Percentiles rank a stretch among this genome's conserved stretches.
These are phyloP conservation scores for Cistogaster globosa DNA, from an alignment of 2,888 invertebrate species.

Conservation along the genomic window DNA sequence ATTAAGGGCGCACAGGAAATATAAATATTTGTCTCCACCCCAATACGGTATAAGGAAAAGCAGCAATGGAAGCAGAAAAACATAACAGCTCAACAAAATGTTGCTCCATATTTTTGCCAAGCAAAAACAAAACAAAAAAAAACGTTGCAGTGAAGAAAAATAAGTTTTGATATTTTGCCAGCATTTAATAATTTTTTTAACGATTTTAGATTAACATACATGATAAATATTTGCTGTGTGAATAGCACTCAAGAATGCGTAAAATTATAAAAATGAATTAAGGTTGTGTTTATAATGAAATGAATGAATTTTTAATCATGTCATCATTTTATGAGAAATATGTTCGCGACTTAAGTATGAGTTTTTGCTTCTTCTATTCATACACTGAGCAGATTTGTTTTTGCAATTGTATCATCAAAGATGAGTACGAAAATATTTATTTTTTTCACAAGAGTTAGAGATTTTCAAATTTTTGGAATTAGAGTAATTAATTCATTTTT, in stretches of 20 bases:
- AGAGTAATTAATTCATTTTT: no score
- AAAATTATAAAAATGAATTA: neutral
- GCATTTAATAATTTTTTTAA: slow-evolving; percentile 24
- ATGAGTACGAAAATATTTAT: no score
- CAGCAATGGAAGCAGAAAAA: neutral
- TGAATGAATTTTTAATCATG: neutral
- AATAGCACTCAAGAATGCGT: slow-evolving; percentile 24
- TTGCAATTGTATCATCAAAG: no score
- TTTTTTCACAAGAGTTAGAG: no score
- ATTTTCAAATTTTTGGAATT: no score
- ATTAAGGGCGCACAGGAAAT: slow-evolving; percentile 62
- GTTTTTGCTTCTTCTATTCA: no score
- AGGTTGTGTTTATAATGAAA: neutral
- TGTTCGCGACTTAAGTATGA: no score
- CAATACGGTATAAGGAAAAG: neutral
- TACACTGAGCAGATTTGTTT: no score
- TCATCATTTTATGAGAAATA: no score
- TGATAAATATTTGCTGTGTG: neutral
- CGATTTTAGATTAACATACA: slow-evolving; percentile 26
- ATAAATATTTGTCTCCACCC: slow-evolving; percentile 53
- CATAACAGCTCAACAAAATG: slow-evolving; percentile 24
- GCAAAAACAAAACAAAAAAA: neutral
- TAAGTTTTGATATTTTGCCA: slow-evolving; percentile 48
- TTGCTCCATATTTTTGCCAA: slow-evolving; percentile 29
- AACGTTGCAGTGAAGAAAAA: neutral